Evolutionary conservation across 2,888 invertebrate genomes (phyloP), one percentile per base, ranked within the genome.

Genomic region (Amphipoea lucens): DNA sequence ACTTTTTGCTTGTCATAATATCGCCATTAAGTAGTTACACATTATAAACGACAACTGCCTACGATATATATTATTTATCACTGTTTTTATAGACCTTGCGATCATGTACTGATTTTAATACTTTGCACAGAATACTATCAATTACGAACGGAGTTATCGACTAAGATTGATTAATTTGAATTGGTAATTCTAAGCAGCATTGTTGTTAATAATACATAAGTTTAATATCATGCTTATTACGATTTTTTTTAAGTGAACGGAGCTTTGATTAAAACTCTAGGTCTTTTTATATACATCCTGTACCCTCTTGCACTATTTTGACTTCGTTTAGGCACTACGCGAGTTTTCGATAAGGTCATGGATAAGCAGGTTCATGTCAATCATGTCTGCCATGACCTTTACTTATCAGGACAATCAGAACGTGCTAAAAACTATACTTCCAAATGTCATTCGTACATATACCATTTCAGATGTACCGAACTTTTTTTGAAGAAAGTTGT

Each of bases 91-190:
- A 70, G 69, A 83, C 87, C 67, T 87, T 65, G 79, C 36, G 14
- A 45, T 48, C 65, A 42, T 74, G 23, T 67, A 76, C 65, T 83
- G 62, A 76, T 79, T 86, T 81, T 71, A 86, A 79, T 76, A 74
- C 54, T 84, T 76, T 36, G 70, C 29, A 76, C 69, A 79, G 69
- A 74, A 66, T 60, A 65, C 75, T 67, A 73, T 75, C 54, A 74
- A 73, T 79, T 51, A 86, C 65, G 60, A 71, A 29, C 66, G 36
- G 42, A 42, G 14, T 67, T 65, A 74, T 72, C 12, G 54, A 74
- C 66, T 60, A 73, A 63, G 69, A 69, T 75, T 72, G 36, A 86
- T 74, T 20, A 36, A 84, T 84, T 87, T 85, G 54, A 87, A 84
- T 87, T 72, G 76, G 45, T 87, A 73, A 80, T 87, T 80, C 17